These are phyloP conservation scores for Ictidomys tridecemlineatus DNA, from an alignment of 2,113 vertebrate species.

Conservation along the genomic window DNA sequence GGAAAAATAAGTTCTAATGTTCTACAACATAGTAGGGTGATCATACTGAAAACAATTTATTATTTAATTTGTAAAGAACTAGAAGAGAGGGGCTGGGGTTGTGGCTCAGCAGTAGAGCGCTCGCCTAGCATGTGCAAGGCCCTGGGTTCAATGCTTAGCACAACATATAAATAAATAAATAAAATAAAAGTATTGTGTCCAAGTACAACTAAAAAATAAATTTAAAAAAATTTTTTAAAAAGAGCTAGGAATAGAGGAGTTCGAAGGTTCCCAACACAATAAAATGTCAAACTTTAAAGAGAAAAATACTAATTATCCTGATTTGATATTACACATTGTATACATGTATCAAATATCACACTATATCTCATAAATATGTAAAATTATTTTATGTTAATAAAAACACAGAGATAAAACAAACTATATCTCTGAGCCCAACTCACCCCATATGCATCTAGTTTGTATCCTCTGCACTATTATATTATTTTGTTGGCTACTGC, in stretches of 20 bases:
- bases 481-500: slow-evolving; percentile 20
- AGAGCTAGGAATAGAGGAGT: not conserved
- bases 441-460: not conserved
- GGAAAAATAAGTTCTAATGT: not conserved
- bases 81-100: not conserved
- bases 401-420: slow-evolving; percentile 48
- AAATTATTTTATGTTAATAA: not conserved
- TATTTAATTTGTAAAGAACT: not conserved
- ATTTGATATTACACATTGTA: not conserved
- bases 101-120: no score
- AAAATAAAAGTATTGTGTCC: no score
- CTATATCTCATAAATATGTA: not conserved
- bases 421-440: not conserved
- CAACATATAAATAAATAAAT: no score
- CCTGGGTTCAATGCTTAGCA: no score
- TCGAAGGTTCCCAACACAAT: not conserved
- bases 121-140: no score
- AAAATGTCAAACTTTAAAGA: not conserved
- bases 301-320: not conserved
- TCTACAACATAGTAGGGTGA: not conserved
- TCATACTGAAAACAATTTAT: not conserved
- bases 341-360: not conserved
- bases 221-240: not conserved
- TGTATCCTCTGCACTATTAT: slow-evolving; percentile 13
- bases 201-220: no score